A percentile compares a stretch with the other conserved stretches of the same genome.
phyloP scores from a whole-genome alignment of 1,140 invertebrate genomes.

The Euwallacea similis region DNA sequence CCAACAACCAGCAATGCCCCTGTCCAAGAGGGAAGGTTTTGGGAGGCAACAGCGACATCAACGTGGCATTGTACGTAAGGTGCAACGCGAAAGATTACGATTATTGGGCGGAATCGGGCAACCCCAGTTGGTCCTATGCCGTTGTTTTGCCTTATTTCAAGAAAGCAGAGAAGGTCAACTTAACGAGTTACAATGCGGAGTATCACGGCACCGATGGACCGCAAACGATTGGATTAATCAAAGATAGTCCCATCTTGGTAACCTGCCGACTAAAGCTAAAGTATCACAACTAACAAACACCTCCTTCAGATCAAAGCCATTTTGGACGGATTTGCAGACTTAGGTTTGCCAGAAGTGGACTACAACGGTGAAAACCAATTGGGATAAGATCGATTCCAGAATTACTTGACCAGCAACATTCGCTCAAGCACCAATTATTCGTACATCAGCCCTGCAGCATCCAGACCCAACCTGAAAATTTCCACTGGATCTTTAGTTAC shows the following conservation, averaged over 20 bases:
- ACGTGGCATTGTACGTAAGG: constrained; percentile 88
- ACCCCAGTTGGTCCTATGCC: constrained; percentile 79
- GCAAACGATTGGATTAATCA: constrained; percentile 21
- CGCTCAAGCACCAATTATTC: constrained; percentile 59
- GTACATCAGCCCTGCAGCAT: constrained; percentile 52
- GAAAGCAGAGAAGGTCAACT: constrained; percentile 71
- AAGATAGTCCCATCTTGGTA: constrained; percentile 3
- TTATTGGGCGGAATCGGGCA: constrained; percentile 71
- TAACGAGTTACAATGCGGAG: constrained; percentile 56
- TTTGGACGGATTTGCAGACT: constrained; percentile 57
- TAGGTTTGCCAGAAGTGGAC: constrained; percentile 64
- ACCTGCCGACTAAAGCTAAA: background rate
- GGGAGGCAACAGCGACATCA: constrained; percentile 78
- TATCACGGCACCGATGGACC: constrained; percentile 61
- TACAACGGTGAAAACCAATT: constrained; percentile 66
- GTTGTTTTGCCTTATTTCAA: constrained; percentile 80
- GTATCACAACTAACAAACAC: background rate
- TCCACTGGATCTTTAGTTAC: constrained; percentile 14
- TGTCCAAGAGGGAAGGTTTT: constrained; percentile 66
- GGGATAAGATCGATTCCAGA: constrained; percentile 68
- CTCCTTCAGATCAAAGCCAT: constrained; percentile 51
- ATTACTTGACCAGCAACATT: constrained; percentile 60
- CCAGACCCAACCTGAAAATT: constrained; percentile 26
- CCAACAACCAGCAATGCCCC: constrained; percentile 59
- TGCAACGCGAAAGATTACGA: constrained; percentile 69